Percentiles rank a stretch among this genome's conserved stretches.
These are phyloP conservation scores for Drosophila fungiperda DNA, from an alignment of 2,888 invertebrate genomes.

Conservation along the genomic window DNA sequence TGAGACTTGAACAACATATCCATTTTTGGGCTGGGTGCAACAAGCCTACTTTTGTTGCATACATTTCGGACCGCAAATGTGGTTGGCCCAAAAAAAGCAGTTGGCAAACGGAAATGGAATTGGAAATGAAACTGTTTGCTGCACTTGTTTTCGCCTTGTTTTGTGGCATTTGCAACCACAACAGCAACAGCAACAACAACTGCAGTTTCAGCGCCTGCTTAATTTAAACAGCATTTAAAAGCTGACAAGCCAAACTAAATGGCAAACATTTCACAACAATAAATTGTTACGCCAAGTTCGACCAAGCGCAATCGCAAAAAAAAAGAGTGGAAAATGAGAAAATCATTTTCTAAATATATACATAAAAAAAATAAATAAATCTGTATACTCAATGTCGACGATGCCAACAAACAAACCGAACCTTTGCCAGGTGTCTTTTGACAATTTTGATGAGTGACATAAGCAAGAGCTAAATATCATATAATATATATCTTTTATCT, in stretches of 20 bases:
- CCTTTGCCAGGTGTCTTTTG: slow-evolving; percentile 56
- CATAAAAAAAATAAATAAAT: neutral
- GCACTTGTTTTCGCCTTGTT: slow-evolving; percentile 13
- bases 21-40: slow-evolving; percentile 4
- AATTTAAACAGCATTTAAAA: slow-evolving; percentile 42
- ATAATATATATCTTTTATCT: neutral
- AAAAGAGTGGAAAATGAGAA: slow-evolving; percentile 1
- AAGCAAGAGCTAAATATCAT: slow-evolving; percentile 39
- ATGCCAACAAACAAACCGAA: slow-evolving; percentile 38
- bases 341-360: slow-evolving; percentile 20
- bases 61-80: slow-evolving; percentile 15
- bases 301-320: neutral
- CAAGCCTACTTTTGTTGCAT: slow-evolving; percentile 31
- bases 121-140: slow-evolving; percentile 29
- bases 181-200: neutral
- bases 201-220: slow-evolving; percentile 1
- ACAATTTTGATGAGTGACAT: slow-evolving; percentile 71
- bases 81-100: neutral
- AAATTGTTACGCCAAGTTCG: slow-evolving; percentile 45
- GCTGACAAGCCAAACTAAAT: slow-evolving; percentile 29
- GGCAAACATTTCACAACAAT: slow-evolving; percentile 19
- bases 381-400: slow-evolving; percentile 30
- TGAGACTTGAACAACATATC: neutral
- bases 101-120: slow-evolving; percentile 42
- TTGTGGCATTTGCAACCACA: slow-evolving; percentile 6